Evolutionary conservation across 2,113 vertebrate genomes (phyloP), one percentile per base, ranked within the genome.

Genomic region (Pygathrix nemaeus): DNA sequence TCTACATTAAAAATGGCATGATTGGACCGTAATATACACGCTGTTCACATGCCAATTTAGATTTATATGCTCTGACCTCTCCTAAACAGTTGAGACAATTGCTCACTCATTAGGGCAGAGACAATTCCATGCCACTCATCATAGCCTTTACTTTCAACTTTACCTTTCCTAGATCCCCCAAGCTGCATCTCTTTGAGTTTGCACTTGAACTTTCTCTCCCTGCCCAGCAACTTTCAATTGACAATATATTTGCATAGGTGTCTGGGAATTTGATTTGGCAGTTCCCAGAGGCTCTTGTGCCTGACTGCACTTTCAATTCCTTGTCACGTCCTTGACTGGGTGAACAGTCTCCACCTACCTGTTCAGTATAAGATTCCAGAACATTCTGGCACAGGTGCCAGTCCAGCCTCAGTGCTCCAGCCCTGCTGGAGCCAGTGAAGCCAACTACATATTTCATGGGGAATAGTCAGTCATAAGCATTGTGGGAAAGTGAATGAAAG

Each of bases 201-300:
- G 30, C 40, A 88, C 21, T 45, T 61, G 57, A 88, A 73, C 13
- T 59, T 97, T 92, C 52, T 9, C n/a, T 97, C 75, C n/a, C 73
- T 93, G 72, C 8, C 8, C 13, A 76, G 43, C 21, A 6, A n/a
- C 10, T 96, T 94, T 87, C 79, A 81, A 82, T 52, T 59, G 83
- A 79, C 18, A 30, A 40, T 13, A 25, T 7, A 72, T 86, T 88
- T 80, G 52, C 27, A 17, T 45, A 91, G 45, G 52, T 59, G 11
- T 12, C 38, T 97, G 73, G 57, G 48, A 59, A 88, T 75, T 96
- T 38, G 52, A 73, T 70, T 32, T 86, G 89, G 23, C 3, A 6
- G 38, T 85, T 95, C 43, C 35, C 59, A 78, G 55, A 86, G 11
- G 27, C 25, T 87, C 48, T 97, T 55, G 21, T 43, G 6, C 50